Evolutionary conservation across 1,140 invertebrate genomes (phyloP), one percentile per base, ranked within the genome.

Genomic region (Drosophila chauvacae): DNA sequence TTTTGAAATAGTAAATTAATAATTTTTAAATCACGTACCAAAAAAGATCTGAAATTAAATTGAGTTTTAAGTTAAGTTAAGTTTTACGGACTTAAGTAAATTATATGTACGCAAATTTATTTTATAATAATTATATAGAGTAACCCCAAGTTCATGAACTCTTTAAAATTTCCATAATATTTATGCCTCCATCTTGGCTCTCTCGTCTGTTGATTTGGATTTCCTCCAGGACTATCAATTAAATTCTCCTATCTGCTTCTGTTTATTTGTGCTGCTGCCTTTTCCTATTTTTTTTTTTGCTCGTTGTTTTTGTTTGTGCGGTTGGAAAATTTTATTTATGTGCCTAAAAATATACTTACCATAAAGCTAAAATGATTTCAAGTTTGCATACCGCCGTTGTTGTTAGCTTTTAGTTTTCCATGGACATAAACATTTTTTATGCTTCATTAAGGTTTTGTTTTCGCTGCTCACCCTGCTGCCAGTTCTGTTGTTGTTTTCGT

Each of bases 351-450:
- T 68, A 74, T 72, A 59, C 58, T 48, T 33, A 23, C 42, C 30
- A 56, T 69, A 72, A 74, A 81, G 58, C 48, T 50, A 78, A 82
- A 82, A 77, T 85, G 76, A 77, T 78, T 84, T 77, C 51, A 77
- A 77, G 60, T 84, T 69, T 81, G 57, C 74, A 82, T 72, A 72
- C 30, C 41, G 45, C 37, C 65, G 73, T 55, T 72, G 73, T 55
- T 77, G 77, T 69, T 56, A 13, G 62, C 76, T 82, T 74, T 81
- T 85, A 72, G 77, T 77, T 84, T 72, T 72, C 42, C 56, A 63
- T 57, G 48, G 60, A 37, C 70, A 87, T 82, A 84, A 87, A 88
- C 85, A 64, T 66, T 80, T 65, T 70, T 77, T 80, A 88, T 88
- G 84, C 79, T 64, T 77, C 74, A 77, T 77, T 65, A 51, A 39